Conservation (phyloP, 1,140 invertebrate genomes). For the Diorhabda sublineata region DNA sequence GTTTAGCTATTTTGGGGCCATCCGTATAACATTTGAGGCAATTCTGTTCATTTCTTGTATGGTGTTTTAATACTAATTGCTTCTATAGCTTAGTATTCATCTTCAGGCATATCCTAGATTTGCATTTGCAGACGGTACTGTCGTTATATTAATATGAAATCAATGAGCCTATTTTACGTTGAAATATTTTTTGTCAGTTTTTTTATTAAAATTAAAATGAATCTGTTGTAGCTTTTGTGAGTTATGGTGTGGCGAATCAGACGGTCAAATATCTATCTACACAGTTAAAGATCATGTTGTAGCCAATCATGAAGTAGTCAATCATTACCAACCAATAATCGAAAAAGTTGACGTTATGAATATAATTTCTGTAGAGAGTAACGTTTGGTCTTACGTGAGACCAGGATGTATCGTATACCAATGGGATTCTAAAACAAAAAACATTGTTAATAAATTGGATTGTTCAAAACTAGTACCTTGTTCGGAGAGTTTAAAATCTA, state of each 20-base stretch:
- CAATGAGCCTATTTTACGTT: no score
- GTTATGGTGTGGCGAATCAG: constrained; percentile 73
- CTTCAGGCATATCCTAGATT: no score
- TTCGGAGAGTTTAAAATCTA: constrained; percentile 86
- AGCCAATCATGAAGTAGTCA: constrained; percentile 56
- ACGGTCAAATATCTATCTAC: constrained; percentile 70
- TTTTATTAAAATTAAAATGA: no score
- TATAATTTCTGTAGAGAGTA: constrained; percentile 56
- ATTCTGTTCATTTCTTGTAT: no score
- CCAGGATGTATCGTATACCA: constrained; percentile 81
- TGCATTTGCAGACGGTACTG: no score
- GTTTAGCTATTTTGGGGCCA: no score
- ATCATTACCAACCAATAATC: constrained; percentile 57
- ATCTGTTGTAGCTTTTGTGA: constrained; percentile 52
- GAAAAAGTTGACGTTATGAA: constrained; percentile 60
- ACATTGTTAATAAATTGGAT: constrained; percentile 76
- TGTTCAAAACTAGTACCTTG: constrained; percentile 89
- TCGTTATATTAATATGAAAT: no score
- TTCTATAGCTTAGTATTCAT: no score
- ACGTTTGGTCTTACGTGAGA: constrained; percentile 75
- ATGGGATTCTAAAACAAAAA: constrained; percentile 66
- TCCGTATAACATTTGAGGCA: no score
- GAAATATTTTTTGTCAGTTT: no score
- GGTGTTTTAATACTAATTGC: no score
- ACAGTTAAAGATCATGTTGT: constrained; percentile 55